Conservation (phyloP, 2,888 invertebrate species). For the Chouioia cunea region DNA sequence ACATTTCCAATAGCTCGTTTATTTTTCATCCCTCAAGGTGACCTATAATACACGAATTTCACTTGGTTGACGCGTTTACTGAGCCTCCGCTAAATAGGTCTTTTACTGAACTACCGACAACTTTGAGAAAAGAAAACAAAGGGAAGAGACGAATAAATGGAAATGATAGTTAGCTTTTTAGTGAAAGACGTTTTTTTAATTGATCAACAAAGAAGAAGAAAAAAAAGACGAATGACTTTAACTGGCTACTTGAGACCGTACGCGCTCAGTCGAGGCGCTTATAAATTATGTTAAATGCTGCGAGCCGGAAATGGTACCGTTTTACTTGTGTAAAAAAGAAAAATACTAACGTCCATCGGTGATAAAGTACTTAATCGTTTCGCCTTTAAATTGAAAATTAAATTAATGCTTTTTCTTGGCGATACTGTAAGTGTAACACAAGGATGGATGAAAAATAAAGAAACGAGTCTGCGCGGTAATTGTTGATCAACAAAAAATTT, state of each 20-base stretch:
- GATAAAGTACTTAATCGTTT: too few species aligned
- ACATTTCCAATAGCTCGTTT: background rate
- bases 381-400: too few species aligned
- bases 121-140: conserved; percentile 12
- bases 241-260: background rate
- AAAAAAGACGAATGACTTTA: too few species aligned
- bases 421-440: too few species aligned
- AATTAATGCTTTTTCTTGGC: too few species aligned
- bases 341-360: too few species aligned
- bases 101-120: background rate
- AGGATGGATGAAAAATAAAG: too few species aligned
- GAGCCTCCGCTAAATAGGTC: conserved; percentile 24
- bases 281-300: conserved; percentile 30
- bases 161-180: conserved; percentile 25
- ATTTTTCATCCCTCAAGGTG: conserved; percentile 34
- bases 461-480: too few species aligned
- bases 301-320: conserved; percentile 36
- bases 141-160: background rate
- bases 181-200: conserved; percentile 3
- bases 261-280: conserved; percentile 27
- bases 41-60: background rate
- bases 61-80: conserved; percentile 18
- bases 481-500: conserved; percentile 14
- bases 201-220: background rate
- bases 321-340: too few species aligned